Conservation (phyloP, 2,888 invertebrate genomes). For the Polia nebulosa region DNA sequence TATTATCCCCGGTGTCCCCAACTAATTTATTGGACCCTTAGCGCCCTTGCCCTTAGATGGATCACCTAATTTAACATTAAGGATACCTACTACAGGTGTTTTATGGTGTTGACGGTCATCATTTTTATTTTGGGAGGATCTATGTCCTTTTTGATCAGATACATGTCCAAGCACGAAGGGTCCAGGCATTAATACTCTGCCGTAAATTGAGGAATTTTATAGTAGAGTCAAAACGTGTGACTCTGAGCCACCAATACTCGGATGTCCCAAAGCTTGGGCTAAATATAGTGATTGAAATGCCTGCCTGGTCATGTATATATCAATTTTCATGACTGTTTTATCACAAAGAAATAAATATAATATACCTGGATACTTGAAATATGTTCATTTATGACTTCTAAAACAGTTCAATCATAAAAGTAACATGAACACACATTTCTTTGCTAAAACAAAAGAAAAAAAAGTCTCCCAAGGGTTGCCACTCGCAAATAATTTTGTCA, state of each 20-base stretch:
- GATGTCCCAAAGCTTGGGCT: no score
- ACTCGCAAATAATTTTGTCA: slow-evolving; percentile 74
- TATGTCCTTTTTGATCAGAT: not conserved
- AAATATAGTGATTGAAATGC: no score
- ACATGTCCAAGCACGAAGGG: no score
- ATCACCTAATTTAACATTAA: slow-evolving; percentile 90
- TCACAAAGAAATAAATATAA: no score
- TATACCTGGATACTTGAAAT: not conserved
- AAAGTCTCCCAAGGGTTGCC: slow-evolving; percentile 23
- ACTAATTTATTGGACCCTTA: slow-evolving; percentile 89
- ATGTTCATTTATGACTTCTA: not conserved
- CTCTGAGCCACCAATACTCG: no score
- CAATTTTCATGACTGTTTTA: no score
- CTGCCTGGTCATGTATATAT: no score
- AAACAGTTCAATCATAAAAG: not conserved
- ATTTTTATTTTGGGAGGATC: slow-evolving; percentile 70
- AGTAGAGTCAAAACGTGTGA: no score
- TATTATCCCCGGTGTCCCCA: slow-evolving; percentile 89
- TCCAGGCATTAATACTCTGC: no score
- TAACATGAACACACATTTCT: not conserved
- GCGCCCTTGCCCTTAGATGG: slow-evolving; percentile 86
- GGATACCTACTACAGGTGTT: slow-evolving; percentile 76
- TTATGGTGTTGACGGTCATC: slow-evolving; percentile 74
- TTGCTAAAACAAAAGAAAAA: slow-evolving; percentile 36
- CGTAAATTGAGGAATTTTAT: no score